A percentile compares a stretch with the other conserved stretches of the same genome.
phyloP scores from a whole-genome alignment of 2,888 invertebrate species.

The Scaeva pyrastri region DNA sequence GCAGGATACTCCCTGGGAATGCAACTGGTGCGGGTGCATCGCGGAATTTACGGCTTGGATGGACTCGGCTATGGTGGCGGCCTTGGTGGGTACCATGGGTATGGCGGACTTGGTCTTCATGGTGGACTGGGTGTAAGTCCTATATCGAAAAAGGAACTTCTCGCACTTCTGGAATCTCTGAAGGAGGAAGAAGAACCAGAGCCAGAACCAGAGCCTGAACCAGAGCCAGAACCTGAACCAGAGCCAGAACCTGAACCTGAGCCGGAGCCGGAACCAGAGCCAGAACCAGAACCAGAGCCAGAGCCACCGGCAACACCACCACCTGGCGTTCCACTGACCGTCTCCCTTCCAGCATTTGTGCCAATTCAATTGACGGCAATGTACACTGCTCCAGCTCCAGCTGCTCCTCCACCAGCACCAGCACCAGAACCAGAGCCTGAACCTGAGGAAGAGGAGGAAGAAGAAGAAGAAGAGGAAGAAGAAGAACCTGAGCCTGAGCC shows the following conservation, averaged over 20 bases:
- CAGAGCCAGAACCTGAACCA: conserved; percentile 81
- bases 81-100: conserved; percentile 70
- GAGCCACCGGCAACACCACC: conserved; percentile 77
- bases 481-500: conserved; percentile 74
- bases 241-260: conserved; percentile 67
- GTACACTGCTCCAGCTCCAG: conserved; percentile 83
- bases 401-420: conserved; percentile 82
- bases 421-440: conserved; percentile 80
- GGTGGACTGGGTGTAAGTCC: conserved; percentile 76
- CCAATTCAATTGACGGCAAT: conserved; percentile 83
- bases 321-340: conserved; percentile 81
- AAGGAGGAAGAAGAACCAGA: conserved; percentile 78
- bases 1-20: conserved; percentile 54
- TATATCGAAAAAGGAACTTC: conserved; percentile 80
- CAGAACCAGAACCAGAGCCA: conserved; percentile 61
- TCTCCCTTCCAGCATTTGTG: conserved; percentile 82
- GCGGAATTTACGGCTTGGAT: conserved; percentile 53
- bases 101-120: conserved; percentile 64
- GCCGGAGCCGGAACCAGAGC: conserved; percentile 61
- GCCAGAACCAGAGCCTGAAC: conserved; percentile 82
- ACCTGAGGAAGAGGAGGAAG: conserved; percentile 69
- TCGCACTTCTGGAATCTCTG: conserved; percentile 80
- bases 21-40: conserved; percentile 59
- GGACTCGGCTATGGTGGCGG: conserved; percentile 65
- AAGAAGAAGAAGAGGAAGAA: conserved; percentile 65